Evolutionary conservation across 2,113 vertebrate genomes (phyloP), one percentile per base, ranked within the genome.

Genomic region (Pygoscelis adeliae): DNA sequence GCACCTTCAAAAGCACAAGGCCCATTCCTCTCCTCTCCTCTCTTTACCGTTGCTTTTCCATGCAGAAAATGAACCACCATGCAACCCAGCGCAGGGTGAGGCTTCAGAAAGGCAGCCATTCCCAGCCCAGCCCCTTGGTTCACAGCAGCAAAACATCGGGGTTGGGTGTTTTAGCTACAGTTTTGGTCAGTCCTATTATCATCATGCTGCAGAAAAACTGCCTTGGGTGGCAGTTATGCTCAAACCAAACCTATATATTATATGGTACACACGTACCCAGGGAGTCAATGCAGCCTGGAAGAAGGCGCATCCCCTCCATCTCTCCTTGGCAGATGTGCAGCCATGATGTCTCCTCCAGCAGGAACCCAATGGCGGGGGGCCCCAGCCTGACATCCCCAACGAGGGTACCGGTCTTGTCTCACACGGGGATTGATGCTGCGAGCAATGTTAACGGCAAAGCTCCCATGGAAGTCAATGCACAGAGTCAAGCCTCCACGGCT

Each of bases 161-260:
- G 70, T 4, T 91, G 93, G 61, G 83, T 91, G 86, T 88, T 97
- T 86, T 55, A 93, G 76, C 52, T 96, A 72, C 77, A 42, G 82
- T 97, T 97, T 97, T 79, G 79, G 73, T 95, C 95, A 85, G 69
- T 65, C 63, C 70, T 78, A 87, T 98, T 98, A 98, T 97, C 97
- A 97, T 40, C 65, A 29, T 6, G 0, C 19, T 90, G 79, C 87
- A 95, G 93, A 46, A 80, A 55, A 94, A 95, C 95, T 91, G 88
- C 73, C 67, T 94, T 11, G 46, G 72, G 20, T 84, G 96, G 96
- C 74, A 0, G 95, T 86, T 97, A 36, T 22, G 49, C 38, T 92
- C 61, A 87, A 95, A 78, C 26, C 50, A 94, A 96, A 92, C 59
- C 83, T 82, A 83, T 30, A 7, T 1, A 10, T 80, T 94, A 26